A percentile compares a stretch with the other conserved stretches of the same genome.
Conservation (phyloP, 2,888 invertebrate genomes). For the Cartodere bifasciata region DNA sequence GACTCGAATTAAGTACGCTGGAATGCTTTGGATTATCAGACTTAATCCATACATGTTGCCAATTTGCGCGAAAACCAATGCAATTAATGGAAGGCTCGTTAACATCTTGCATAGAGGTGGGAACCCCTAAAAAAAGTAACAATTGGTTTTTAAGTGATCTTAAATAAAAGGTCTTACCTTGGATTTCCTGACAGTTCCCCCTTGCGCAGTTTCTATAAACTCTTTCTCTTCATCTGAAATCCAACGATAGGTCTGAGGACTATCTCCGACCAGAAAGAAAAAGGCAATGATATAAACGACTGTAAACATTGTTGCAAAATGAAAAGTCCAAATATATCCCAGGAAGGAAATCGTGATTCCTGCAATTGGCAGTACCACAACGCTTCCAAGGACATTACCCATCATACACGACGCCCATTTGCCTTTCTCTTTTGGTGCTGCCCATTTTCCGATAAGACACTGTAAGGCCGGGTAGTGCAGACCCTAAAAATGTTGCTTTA, state of each 20-base stretch:
- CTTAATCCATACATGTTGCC: slow-evolving; percentile 22
- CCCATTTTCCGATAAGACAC: slow-evolving; percentile 10
- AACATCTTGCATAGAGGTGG: slow-evolving; percentile 20
- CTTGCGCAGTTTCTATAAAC: slow-evolving; percentile 9
- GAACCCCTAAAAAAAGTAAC: slow-evolving; percentile 15
- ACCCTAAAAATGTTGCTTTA: slow-evolving; percentile 3
- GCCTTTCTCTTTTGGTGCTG: slow-evolving; percentile 10
- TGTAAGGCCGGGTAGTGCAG: slow-evolving; percentile 10
- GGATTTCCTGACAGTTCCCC: slow-evolving; percentile 8
- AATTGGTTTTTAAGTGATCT: no score
- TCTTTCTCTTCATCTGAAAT: slow-evolving; percentile 6
- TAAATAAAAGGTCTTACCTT: slow-evolving; percentile 4
- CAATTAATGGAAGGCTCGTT: slow-evolving; percentile 19
- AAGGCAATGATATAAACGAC: slow-evolving; percentile 5
- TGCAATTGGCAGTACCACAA: slow-evolving; percentile 8
- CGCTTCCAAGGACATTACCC: slow-evolving; percentile 9
- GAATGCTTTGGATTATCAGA: slow-evolving; percentile 17
- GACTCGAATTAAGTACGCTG: slow-evolving; percentile 20
- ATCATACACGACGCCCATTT: slow-evolving; percentile 9
- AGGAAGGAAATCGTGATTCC: slow-evolving; percentile 8
- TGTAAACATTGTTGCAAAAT: slow-evolving; percentile 8
- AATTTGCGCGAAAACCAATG: slow-evolving; percentile 17
- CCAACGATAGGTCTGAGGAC: slow-evolving; percentile 8
- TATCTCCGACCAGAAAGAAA: slow-evolving; percentile 7
- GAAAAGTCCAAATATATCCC: slow-evolving; percentile 10